Conservation (phyloP, 1,140 invertebrate genomes). For the Macrocentrus cingulum region DNA sequence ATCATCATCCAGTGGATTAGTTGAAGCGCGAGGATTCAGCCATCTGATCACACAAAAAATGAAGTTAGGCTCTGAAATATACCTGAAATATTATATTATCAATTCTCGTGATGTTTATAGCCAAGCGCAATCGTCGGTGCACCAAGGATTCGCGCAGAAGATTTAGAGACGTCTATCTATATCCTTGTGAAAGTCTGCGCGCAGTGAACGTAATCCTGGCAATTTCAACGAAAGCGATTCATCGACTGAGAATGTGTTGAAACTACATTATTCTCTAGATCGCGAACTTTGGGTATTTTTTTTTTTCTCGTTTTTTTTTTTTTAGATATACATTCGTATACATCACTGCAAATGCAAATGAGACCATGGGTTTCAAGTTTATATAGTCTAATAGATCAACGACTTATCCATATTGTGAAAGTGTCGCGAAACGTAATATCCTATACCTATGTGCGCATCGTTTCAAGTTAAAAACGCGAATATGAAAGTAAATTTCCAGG, state of each 20-base stretch:
- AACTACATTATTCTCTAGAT: too few relatives aligned
- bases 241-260: not conserved
- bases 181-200: slow-evolving; percentile 1
- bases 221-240: slow-evolving; percentile 11
- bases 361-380: not conserved
- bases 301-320: not conserved
- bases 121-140: not conserved
- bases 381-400: not conserved
- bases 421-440: slow-evolving; percentile 20
- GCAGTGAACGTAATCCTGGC: slow-evolving; percentile 1
- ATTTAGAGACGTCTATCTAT: slow-evolving; percentile 11
- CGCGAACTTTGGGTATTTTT: not conserved
- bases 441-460: slow-evolving; percentile 17
- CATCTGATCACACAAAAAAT: slow-evolving; percentile 2
- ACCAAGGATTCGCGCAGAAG: not conserved
- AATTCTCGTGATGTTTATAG: not conserved
- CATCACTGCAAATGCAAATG: not conserved
- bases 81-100: too few relatives aligned
- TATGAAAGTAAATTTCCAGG: not conserved
- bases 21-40: not conserved
- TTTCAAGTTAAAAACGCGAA: not conserved
- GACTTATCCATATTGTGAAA: slow-evolving; percentile 17
- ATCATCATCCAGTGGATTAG: not conserved
- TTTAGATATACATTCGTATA: too few relatives aligned
- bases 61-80: not conserved